Percentiles rank a stretch among this genome's conserved stretches.
Conservation (phyloP, 1,140 invertebrate genomes). For the Mizuhopecten yessoensis region DNA sequence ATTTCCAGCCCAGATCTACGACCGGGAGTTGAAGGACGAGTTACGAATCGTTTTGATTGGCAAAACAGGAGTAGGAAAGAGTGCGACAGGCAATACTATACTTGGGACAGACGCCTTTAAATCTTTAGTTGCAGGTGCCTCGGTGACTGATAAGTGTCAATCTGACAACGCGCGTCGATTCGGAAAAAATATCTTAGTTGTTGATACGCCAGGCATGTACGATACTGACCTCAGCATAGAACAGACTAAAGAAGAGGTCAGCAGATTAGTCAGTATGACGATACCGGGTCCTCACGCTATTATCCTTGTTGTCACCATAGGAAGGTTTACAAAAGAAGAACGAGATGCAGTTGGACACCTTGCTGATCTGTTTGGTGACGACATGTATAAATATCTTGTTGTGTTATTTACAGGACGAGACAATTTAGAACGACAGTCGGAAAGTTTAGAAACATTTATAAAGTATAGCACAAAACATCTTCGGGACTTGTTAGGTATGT, state of each 20-base stretch:
- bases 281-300: conserved; percentile 47
- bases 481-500: too few relatives aligned
- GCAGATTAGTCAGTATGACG: neutral
- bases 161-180: neutral
- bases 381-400: too few relatives aligned
- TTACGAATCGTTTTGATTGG: conserved; percentile 2
- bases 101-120: neutral
- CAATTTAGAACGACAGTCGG: too few relatives aligned
- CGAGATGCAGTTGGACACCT: neutral
- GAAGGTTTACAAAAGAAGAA: conserved; percentile 46
- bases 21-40: neutral
- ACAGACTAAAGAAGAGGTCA: neutral
- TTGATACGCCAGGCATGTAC: conserved; percentile 33
- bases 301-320: conserved; percentile 4
- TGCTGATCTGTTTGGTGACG: conserved; percentile 19
- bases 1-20: too few relatives aligned
- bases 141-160: neutral
- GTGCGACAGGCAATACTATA: conserved; percentile 42
- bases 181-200: neutral
- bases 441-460: too few relatives aligned
- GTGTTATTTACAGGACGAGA: too few relatives aligned
- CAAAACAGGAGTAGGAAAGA: conserved; percentile 36
- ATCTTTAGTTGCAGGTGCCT: neutral
- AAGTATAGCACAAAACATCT: too few relatives aligned
- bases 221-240: neutral